Percentiles rank a stretch among this genome's conserved stretches.
Evolutionary conservation across 2,113 vertebrate species (phyloP).

Genomic region (Nyctibius bracteatus): DNA sequence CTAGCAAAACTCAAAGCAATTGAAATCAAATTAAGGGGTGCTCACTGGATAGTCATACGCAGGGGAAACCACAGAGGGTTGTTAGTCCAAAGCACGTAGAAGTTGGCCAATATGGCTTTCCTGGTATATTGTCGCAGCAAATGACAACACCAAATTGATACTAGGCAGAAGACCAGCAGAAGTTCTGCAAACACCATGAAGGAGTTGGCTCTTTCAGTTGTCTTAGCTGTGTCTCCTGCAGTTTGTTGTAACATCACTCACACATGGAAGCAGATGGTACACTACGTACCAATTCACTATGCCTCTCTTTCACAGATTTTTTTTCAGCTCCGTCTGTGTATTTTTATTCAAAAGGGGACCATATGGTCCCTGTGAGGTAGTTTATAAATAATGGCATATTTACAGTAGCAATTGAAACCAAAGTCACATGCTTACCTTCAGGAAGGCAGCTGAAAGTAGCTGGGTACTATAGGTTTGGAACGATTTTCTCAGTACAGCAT

Average conservation of each 20-base stretch:
- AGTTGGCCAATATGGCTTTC: neutral
- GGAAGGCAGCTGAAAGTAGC: constrained; percentile 9
- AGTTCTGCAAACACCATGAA: neutral
- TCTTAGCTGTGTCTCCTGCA: neutral
- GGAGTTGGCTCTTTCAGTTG: neutral
- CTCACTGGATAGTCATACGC: neutral
- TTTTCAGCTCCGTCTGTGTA: neutral
- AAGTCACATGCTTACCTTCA: neutral
- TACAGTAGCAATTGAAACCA: constrained; percentile 3
- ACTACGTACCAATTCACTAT: constrained; percentile 38
- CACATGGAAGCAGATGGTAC: constrained; percentile 47
- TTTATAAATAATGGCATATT: constrained; percentile 54
- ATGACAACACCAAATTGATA: neutral
- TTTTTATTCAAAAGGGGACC: constrained; percentile 33
- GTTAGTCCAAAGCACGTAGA: neutral
- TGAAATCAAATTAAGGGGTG: neutral
- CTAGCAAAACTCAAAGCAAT: neutral
- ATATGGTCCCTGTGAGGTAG: constrained; percentile 40
- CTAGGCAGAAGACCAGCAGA: constrained; percentile 6
- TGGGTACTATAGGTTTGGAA: neutral
- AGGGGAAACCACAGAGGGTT: neutral
- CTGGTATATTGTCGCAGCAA: neutral
- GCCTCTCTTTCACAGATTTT: constrained; percentile 3
- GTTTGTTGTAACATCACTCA: neutral
- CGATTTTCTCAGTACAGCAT: neutral